Percentiles rank a stretch among this genome's conserved stretches.
Conservation (phyloP, 2,797 vertebrate species). For the Scyliorhinus canicula region DNA sequence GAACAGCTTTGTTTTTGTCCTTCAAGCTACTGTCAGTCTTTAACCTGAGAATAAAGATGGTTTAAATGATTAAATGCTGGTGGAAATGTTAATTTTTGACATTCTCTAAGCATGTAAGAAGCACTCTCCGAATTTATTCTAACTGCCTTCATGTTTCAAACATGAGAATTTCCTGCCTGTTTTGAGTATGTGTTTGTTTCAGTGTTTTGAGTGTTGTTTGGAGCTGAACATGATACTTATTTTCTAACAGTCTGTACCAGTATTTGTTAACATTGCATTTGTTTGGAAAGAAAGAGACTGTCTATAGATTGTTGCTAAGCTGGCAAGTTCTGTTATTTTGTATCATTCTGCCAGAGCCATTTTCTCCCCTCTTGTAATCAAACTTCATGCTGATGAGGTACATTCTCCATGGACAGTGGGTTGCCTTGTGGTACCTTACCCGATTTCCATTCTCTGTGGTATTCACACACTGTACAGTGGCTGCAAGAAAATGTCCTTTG, state of each 20-base stretch:
- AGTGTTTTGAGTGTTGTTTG: background rate
- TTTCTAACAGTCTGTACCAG: background rate
- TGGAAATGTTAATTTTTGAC: background rate
- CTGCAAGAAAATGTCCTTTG: background rate
- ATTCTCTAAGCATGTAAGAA: background rate
- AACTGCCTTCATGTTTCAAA: background rate
- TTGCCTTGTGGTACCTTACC: background rate
- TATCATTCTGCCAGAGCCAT: background rate
- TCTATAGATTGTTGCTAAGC: background rate
- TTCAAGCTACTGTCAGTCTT: background rate
- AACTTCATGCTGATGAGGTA: background rate
- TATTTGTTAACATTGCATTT: background rate
- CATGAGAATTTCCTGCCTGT: background rate
- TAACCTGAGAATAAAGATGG: background rate
- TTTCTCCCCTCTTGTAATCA: background rate
- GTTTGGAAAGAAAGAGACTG: background rate
- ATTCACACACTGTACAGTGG: background rate
- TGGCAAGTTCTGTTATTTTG: background rate
- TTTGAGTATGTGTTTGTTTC: background rate
- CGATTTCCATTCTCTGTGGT: background rate
- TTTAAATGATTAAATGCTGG: background rate
- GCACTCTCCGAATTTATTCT: background rate
- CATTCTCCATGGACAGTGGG: background rate
- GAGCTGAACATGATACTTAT: background rate
- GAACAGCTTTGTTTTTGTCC: background rate